Base-by-base conservation (phyloP, 2,888 invertebrate genomes). In the Ashinkailepas kermadecensis region DNA sequence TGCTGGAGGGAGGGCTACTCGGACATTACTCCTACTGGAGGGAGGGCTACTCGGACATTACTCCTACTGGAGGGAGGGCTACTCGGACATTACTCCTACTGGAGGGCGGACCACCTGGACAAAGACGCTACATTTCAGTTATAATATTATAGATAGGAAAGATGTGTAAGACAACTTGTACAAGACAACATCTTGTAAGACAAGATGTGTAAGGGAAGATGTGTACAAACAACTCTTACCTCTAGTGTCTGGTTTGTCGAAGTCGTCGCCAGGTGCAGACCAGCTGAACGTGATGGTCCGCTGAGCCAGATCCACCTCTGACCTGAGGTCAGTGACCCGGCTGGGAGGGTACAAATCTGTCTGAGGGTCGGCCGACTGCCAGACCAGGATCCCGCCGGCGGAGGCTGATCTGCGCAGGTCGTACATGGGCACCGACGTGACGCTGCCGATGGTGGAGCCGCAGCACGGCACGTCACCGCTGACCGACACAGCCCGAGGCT, bases 201-300 rank as follows among this genome's bases (percentile, higher is more conserved):
- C n/a, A n/a, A n/a, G n/a, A n/a, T n/a, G n/a, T n/a, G n/a, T n/a
- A n/a, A 39, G 39, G 39, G 39, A 39, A 39, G 4, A 39, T 39
- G 39, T 39, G 39, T 4, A 1, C n/a, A 39, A 39, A 39, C 4
- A 39, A 39, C 39, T 39, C 83, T 78, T 56, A 78, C 78, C 78
- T 78, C n/a, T 78, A 21, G 78, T 78, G n/a, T 78, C 56, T 7
- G 78, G 56, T 57, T 57, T 78, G 83, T 87, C 87, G 80, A 85
- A 86, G 82, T 87, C 86, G 70, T 86, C 87, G 80, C 88, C 91
- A 0, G 91, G 91, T 7, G 91, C 89, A 1, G 91, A 91, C 91
- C 91, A 91, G 0, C 88, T 87, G 13, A 92, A 86, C 21, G 89
- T 87, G 2, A 89, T 87, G 82, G 89, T 89, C 65, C 89, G 88